A percentile compares a stretch with the other conserved stretches of the same genome.
phyloP scores from a whole-genome alignment of 2,797 vertebrate genomes.

The Peromyscus nudipes region DNA sequence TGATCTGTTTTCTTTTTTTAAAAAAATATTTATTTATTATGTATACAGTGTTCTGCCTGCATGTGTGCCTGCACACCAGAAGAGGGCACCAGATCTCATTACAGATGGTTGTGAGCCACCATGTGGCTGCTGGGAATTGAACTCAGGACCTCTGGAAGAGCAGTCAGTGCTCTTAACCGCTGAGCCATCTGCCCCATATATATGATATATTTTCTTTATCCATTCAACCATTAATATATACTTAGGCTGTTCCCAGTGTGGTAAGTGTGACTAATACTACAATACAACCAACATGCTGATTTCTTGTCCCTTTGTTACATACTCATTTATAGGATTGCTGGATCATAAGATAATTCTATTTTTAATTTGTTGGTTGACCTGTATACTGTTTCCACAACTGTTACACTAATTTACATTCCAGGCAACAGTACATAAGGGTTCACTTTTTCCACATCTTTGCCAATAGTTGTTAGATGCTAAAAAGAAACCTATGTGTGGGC shows the following conservation, averaged over 20 bases:
- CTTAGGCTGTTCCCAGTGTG: not conserved
- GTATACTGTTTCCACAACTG: not conserved
- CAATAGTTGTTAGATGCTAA: not conserved
- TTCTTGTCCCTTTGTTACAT: not conserved
- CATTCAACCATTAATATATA: not conserved
- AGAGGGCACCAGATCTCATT: too few species aligned
- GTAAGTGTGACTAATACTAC: not conserved
- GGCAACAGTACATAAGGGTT: not conserved
- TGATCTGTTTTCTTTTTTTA: not conserved
- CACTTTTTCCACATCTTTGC: too few species aligned
- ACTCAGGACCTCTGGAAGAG: too few species aligned
- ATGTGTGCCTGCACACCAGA: too few species aligned
- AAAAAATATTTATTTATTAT: too few species aligned
- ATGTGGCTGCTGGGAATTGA: too few species aligned
- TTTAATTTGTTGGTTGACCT: not conserved
- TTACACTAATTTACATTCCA: not conserved
- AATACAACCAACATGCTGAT: not conserved
- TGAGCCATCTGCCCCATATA: not conserved
- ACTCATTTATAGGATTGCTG: not conserved
- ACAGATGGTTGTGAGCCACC: too few species aligned
- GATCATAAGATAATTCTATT: not conserved
- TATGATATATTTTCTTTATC: not conserved
- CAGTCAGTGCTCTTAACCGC: too few species aligned
- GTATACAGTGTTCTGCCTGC: too few species aligned
- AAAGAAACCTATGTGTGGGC: not conserved